These are phyloP conservation scores for Petroica traversi DNA, from an alignment of 2,113 vertebrate species.

Conservation along the genomic window DNA sequence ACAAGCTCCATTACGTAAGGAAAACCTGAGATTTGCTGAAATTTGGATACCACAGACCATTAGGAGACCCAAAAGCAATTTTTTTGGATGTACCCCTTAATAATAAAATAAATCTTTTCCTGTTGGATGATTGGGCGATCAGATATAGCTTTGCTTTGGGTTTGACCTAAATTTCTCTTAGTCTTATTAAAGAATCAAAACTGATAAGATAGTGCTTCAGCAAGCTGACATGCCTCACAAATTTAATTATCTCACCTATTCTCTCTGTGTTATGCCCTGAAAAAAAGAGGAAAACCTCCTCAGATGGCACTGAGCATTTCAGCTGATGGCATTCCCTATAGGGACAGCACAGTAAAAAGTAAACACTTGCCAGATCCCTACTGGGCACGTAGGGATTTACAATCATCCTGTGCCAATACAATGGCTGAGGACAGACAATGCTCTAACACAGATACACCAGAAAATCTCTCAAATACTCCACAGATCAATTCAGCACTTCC, in stretches of 20 bases:
- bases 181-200: not conserved
- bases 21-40: not conserved
- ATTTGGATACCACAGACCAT: not conserved
- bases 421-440: accelerated
- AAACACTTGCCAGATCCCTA: not conserved
- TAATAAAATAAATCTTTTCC: not conserved
- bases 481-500: not conserved
- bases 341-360: not conserved
- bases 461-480: not conserved
- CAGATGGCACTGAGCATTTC: not conserved
- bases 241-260: not conserved
- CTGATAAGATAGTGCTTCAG: not conserved
- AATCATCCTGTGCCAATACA: not conserved
- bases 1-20: not conserved
- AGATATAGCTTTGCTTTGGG: not conserved
- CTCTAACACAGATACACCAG: not conserved
- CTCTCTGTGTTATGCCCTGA: not conserved
- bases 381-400: accelerated
- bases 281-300: not conserved
- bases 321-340: not conserved
- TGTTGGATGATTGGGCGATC: not conserved
- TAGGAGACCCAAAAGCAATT: not conserved
- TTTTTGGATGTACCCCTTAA: not conserved
- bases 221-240: not conserved
- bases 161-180: slow-evolving; percentile 24